Evolutionary conservation across 2,797 vertebrate genomes (phyloP).

Genomic region (Protonibea diacanthus): DNA sequence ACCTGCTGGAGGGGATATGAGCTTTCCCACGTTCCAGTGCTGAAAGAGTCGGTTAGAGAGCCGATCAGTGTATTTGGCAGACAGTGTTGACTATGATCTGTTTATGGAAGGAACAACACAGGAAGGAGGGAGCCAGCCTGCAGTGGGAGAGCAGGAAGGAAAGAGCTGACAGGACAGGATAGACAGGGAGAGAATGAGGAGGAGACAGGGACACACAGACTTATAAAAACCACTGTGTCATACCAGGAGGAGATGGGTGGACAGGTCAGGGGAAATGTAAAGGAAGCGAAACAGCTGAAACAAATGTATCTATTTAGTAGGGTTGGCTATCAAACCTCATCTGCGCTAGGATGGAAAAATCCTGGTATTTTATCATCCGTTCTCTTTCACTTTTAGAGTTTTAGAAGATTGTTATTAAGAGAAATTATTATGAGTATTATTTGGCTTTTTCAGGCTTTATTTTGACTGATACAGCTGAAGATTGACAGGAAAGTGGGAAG

Average conservation of each 20-base stretch:
- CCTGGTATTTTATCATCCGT: not conserved
- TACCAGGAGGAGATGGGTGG: conserved; percentile 28
- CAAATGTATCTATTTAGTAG: not conserved
- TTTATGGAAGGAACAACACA: conserved; percentile 71
- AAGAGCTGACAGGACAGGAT: conserved; percentile 79
- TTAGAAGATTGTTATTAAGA: too few species aligned
- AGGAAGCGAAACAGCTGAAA: not conserved
- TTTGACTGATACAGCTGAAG: too few species aligned
- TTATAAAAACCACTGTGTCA: conserved; percentile 49
- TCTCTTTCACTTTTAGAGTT: not conserved
- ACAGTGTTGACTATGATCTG: conserved; percentile 64
- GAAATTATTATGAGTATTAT: not conserved
- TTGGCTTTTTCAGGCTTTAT: too few species aligned
- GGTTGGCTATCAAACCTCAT: not conserved
- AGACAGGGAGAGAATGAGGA: conserved; percentile 58
- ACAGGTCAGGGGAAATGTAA: conserved; percentile 9
- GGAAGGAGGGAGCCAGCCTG: conserved; percentile 68
- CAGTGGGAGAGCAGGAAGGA: conserved; percentile 80
- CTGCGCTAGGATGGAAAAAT: not conserved
- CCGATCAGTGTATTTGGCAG: conserved; percentile 34
- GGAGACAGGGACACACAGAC: conserved; percentile 52
- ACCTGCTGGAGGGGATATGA: not conserved
- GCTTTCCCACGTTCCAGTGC: conserved; percentile 36
- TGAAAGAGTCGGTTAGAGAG: not conserved
- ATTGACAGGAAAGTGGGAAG: too few species aligned